These are phyloP conservation scores for Hippolais icterina DNA, from an alignment of 2,113 vertebrate genomes.

Conservation along the genomic window DNA sequence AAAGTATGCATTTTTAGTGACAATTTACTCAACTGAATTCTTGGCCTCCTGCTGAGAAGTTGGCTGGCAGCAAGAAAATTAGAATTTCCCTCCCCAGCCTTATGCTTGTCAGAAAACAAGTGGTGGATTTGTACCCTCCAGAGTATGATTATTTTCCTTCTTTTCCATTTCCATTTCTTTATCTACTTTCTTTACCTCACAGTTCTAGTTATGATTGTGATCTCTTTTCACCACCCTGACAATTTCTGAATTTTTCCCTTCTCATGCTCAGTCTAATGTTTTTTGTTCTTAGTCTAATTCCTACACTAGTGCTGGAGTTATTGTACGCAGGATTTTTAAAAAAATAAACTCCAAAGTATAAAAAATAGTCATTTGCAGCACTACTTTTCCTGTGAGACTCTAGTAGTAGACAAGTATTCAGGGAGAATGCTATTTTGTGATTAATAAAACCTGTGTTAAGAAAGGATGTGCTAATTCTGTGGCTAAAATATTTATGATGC, in stretches of 20 bases:
- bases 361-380: neutral
- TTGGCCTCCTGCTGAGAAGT: neutral
- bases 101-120: neutral
- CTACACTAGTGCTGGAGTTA: neutral
- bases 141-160: neutral
- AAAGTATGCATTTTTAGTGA: neutral
- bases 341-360: neutral
- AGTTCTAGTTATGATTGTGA: neutral
- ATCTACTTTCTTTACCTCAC: neutral
- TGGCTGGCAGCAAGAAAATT: neutral
- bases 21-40: neutral
- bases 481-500: neutral
- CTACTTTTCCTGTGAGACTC: neutral
- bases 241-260: neutral
- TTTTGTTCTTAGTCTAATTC: neutral
- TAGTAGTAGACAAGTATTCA: neutral
- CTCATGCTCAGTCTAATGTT: neutral
- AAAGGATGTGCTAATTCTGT: neutral
- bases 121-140: neutral
- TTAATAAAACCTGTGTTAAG: neutral
- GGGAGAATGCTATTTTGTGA: neutral
- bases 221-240: neutral
- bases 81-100: neutral
- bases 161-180: neutral
- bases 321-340: too few relatives aligned